Evolutionary conservation across 2,797 vertebrate genomes (phyloP).

Genomic region (Sarcoramphus papa): DNA sequence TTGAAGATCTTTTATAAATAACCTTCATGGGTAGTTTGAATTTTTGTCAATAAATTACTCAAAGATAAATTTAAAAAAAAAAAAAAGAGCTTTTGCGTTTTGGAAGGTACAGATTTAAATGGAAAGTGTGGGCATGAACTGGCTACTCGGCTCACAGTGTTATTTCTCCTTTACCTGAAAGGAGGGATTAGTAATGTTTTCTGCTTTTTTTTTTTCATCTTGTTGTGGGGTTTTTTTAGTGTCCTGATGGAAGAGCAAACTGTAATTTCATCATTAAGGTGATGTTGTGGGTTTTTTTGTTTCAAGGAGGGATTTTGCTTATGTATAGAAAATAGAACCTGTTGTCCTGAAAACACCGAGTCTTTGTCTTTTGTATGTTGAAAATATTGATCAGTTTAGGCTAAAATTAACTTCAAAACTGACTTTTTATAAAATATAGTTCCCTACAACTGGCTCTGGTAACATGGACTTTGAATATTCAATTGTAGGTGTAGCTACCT

Average conservation of each 20-base stretch:
- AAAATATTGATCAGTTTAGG: neutral
- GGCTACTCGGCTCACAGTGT: neutral
- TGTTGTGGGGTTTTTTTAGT: neutral
- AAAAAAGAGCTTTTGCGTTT: neutral
- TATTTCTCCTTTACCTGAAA: neutral
- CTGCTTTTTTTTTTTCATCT: rapidly evolving
- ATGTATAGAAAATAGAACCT: neutral
- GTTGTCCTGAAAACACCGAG: neutral
- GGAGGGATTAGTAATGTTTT: neutral
- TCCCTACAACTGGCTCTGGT: rapidly evolving
- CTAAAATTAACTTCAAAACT: neutral
- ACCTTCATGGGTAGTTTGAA: neutral
- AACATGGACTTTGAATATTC: neutral
- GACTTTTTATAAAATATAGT: neutral
- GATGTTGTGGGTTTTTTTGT: rapidly evolving
- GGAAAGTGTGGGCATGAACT: neutral
- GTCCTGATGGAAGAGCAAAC: neutral
- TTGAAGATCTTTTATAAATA: neutral
- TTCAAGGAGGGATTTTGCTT: neutral
- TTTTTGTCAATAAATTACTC: neutral
- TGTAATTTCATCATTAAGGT: neutral
- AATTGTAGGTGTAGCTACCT: neutral
- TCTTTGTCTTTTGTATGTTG: neutral
- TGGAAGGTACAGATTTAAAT: neutral
- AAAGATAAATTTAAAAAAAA: neutral